Conservation (phyloP, 2,797 vertebrate genomes). For the Spea hammondii region DNA sequence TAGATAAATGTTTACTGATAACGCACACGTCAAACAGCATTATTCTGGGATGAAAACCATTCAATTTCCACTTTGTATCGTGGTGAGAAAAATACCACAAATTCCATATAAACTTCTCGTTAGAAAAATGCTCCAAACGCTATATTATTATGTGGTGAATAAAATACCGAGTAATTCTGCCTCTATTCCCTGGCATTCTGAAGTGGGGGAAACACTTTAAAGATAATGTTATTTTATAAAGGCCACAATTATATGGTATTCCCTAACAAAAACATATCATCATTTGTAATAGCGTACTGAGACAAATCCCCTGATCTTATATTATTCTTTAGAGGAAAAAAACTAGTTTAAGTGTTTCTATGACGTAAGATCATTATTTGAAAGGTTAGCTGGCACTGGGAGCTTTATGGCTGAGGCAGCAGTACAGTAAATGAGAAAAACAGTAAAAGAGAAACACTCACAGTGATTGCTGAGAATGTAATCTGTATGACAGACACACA, state of each 20-base stretch:
- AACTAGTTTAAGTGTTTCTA: no score
- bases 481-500: constrained; percentile 90
- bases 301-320: no score
- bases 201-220: not conserved
- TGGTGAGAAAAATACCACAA: not conserved
- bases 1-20: no score
- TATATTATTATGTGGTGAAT: not conserved
- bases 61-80: no score
- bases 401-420: no score
- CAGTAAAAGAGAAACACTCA: constrained; percentile 55
- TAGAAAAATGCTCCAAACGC: not conserved
- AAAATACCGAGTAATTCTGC: not conserved
- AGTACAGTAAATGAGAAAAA: no score
- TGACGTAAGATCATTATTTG: no score
- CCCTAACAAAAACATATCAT: not conserved
- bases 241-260: not conserved
- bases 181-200: not conserved
- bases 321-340: no score
- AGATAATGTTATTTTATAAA: not conserved
- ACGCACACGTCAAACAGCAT: no score
- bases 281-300: no score
- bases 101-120: not conserved
- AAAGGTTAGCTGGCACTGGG: no score
- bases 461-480: constrained; percentile 67
- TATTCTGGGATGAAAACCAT: no score